Evolutionary conservation across 2,888 invertebrate species (phyloP).

Genomic region (Scrobipalpa atriplicella): DNA sequence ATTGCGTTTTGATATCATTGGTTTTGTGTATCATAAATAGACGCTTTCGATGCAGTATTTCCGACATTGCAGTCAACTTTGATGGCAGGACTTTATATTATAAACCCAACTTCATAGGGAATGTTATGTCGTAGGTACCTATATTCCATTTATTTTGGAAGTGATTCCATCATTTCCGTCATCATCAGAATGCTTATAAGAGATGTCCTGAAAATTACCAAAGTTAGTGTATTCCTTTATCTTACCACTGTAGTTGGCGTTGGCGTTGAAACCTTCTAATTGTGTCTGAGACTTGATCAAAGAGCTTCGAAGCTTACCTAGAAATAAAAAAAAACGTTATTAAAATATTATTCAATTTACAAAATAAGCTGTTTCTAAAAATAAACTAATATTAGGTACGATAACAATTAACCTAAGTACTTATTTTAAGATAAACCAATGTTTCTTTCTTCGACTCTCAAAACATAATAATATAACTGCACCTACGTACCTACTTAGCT

Average conservation of each 20-base stretch:
- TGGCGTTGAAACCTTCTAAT: not conserved
- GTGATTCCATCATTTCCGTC: too few relatives aligned
- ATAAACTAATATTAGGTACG: too few relatives aligned
- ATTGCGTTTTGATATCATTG: slow-evolving; percentile 17
- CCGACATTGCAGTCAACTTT: not conserved
- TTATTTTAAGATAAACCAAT: too few relatives aligned
- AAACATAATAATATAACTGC: too few relatives aligned
- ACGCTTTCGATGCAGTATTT: not conserved
- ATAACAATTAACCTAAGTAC: too few relatives aligned
- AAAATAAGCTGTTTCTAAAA: not conserved
- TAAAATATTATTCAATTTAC: not conserved
- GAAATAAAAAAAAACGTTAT: not conserved
- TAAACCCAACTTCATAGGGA: too few relatives aligned
- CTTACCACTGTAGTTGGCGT: not conserved
- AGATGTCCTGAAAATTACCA: too few relatives aligned
- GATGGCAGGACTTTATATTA: not conserved
- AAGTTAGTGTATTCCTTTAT: too few relatives aligned
- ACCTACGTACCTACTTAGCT: not conserved
- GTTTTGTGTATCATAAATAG: slow-evolving; percentile 9
- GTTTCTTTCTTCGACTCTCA: too few relatives aligned
- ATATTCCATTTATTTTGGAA: too few relatives aligned
- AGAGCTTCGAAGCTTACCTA: slow-evolving; percentile 8
- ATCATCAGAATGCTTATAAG: too few relatives aligned
- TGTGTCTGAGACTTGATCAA: not conserved
- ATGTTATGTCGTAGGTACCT: too few relatives aligned